A percentile compares a stretch with the other conserved stretches of the same genome.
Evolutionary conservation across 2,888 invertebrate genomes (phyloP).

Genomic region (Erebia epiphron): DNA sequence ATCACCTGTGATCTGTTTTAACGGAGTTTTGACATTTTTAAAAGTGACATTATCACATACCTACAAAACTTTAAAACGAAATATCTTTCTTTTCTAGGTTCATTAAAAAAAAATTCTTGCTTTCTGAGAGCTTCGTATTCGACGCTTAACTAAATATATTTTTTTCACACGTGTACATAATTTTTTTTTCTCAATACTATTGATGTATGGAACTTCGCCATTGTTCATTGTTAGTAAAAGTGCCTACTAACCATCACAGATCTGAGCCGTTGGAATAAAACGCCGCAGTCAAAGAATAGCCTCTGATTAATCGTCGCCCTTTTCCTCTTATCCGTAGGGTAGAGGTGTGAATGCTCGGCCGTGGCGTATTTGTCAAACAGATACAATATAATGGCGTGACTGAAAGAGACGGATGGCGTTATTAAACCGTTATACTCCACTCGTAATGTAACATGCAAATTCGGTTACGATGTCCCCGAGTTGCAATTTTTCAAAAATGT

Average conservation of each 20-base stretch:
- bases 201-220: too few species aligned
- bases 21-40: too few species aligned
- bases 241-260: constrained; percentile 62
- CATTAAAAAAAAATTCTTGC: too few species aligned
- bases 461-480: neutral
- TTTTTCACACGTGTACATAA: too few species aligned
- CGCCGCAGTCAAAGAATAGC: constrained; percentile 69
- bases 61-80: too few species aligned
- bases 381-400: constrained; percentile 72
- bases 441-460: neutral
- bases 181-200: too few species aligned
- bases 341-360: constrained; percentile 57
- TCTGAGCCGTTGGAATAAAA: constrained; percentile 67
- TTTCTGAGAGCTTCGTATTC: too few species aligned
- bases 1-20: too few species aligned
- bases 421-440: neutral
- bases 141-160: too few species aligned
- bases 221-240: neutral
- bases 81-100: too few species aligned
- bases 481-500: neutral
- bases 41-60: too few species aligned
- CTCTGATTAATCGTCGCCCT: constrained; percentile 64
- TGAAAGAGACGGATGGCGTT: constrained; percentile 46
- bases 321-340: constrained; percentile 59
- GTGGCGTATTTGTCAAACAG: constrained; percentile 65